Conservation (phyloP, 2,888 invertebrate genomes). For the Pteria penguin region DNA sequence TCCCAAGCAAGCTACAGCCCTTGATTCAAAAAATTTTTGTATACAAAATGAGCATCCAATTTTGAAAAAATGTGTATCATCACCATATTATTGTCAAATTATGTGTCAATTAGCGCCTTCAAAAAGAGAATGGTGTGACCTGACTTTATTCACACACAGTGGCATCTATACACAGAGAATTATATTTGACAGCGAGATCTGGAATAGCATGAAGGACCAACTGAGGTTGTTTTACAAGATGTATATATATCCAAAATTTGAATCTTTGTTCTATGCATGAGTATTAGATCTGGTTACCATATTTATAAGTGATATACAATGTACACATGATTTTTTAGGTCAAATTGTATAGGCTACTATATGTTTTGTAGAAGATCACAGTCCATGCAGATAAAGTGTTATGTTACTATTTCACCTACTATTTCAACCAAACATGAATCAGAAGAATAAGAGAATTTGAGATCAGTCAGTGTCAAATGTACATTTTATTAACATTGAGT, state of each 20-base stretch:
- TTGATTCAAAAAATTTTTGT: neutral
- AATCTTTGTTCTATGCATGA: too few species aligned
- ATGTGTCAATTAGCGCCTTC: neutral
- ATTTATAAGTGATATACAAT: too few species aligned
- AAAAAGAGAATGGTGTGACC: conserved; percentile 4
- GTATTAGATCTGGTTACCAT: too few species aligned
- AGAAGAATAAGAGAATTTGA: too few species aligned
- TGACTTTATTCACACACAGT: neutral
- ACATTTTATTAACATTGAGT: too few species aligned
- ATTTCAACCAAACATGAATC: too few species aligned
- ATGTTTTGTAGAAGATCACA: too few species aligned
- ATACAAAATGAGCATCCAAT: neutral
- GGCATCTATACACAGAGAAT: neutral
- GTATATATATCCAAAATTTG: neutral
- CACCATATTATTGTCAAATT: neutral
- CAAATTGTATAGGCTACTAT: too few species aligned
- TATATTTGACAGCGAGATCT: neutral
- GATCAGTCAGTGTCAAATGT: too few species aligned
- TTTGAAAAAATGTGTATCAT: neutral
- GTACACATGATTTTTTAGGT: too few species aligned
- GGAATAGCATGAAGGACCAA: neutral
- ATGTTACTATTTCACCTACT: too few species aligned
- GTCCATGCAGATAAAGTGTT: too few species aligned
- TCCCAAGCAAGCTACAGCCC: neutral
- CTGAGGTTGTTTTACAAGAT: neutral